Evolutionary conservation across 2,888 invertebrate genomes (phyloP), one percentile per base, ranked within the genome.

Genomic region (Thumatha senex): DNA sequence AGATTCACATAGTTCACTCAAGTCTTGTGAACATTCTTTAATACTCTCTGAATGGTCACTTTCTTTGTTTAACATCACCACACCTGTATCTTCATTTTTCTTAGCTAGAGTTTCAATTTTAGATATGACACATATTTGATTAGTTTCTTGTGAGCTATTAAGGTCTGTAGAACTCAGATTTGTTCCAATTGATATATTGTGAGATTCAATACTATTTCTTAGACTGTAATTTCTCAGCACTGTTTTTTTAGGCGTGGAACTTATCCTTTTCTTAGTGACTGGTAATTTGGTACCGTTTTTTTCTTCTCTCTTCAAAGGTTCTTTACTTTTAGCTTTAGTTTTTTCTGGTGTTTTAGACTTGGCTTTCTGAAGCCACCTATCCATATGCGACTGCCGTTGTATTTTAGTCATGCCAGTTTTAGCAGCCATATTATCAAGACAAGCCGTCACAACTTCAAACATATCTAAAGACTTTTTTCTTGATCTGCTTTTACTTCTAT

Each of bases 331-430:
- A 0, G 70, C 50, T 48, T 79, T 74, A 10, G 70, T 75, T 72
- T 91, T 91, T 52, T 91, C 91, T 44, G 91, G 91, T 0, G 91
- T 90, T 70, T 90, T 91, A 1, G 91, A 89, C 56, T 92, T 92
- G 0, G 92, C 92, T 73, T 92, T 92, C 44, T 89, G 87, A 7
- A 92, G 68, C 92, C 92, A 92, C 38, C 86, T 77, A 51, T 92
- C 92, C 92, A 92, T 92, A 51, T 92, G 92, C 0, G 92, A 89
- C 61, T 92, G 92, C 51, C 74, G 85, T 67, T 90, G 87, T 8
- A 92, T 89, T 63, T 84, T 89, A 0, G 84, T 84, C n/a, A 88
- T 88, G 24, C 91, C 92, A 29, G 89, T 85, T 73, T 90, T 91
- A 2, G 90, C 89, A 0, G 89, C 91, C 84, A 92, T 92, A 57